Base-by-base conservation (phyloP, 2,888 invertebrate genomes). In the Tachina grossa region DNA sequence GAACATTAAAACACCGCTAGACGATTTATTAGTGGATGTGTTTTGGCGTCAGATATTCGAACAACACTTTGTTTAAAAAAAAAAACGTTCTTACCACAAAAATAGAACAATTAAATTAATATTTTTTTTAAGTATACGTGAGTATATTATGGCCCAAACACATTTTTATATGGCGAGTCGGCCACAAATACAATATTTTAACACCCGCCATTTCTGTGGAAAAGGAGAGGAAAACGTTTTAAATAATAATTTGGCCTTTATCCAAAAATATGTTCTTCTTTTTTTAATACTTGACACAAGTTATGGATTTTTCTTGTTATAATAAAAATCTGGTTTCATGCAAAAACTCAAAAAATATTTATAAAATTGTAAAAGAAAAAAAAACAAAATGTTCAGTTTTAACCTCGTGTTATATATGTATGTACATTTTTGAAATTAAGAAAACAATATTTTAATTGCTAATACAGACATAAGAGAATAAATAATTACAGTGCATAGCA, bases 31-130 rank as follows among this genome's bases (percentile, higher is more conserved):
- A 43, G 49, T 19, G 47, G 47, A 19, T 74, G 14, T 68, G 57
- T 55, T 82, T 78, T 82, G 85, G 85, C 85, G 79, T 85, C 85
- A 85, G 83, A 82, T 75, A 65, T 74, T 78, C 31, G 61, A 69
- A 41, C 31, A 76, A 82, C 65, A 75, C 63, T 74, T 65, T 69
- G 11, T 65, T 49, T 47, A 49, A 6, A 61, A n/a, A 76, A 31
- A 31, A 31, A 31, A n/a, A n/a, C n/a, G 31, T 31, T 31, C 31
- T 31, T 31, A 31, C 31, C 31, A 55, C n/a, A 76, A 43, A 8
- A 41, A 19, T 10, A 76, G 43, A 63, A 57, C 47, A 71, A 45
- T 69, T 16, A 51, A 51, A 61, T 43, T 13, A 1, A 9, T 69
- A 47, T 71, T n/a, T 45, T 31, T 39, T n/a, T 22, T 43, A 43